These are phyloP conservation scores for Sebastes kiyomatsui DNA, from an alignment of 2,797 vertebrate genomes.

Conservation along the genomic window DNA sequence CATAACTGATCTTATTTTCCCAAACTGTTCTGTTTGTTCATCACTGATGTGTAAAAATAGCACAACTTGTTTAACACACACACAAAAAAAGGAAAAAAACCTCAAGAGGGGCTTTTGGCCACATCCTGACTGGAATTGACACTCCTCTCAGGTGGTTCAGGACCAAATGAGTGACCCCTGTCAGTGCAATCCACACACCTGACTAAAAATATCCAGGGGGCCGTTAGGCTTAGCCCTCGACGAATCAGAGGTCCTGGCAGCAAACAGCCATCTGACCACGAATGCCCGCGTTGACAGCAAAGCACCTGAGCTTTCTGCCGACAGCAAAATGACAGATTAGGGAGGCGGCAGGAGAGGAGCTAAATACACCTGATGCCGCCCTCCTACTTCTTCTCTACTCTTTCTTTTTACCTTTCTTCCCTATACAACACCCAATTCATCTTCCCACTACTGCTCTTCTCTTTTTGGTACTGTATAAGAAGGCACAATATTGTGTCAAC, in stretches of 20 bases:
- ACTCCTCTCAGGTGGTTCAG: conserved; percentile 9
- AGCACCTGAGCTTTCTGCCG: conserved; percentile 59
- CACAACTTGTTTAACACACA: background rate
- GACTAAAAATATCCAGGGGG: conserved; percentile 59
- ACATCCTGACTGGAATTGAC: conserved; percentile 2
- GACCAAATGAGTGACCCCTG: conserved; percentile 50
- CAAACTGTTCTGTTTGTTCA: conserved; percentile 2
- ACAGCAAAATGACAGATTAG: conserved; percentile 46
- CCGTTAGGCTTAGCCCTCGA: background rate
- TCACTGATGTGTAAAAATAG: conserved; percentile 19
- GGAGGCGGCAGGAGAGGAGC: conserved; percentile 8
- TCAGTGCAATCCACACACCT: conserved; percentile 30
- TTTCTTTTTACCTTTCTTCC: background rate
- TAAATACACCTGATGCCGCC: conserved; percentile 44
- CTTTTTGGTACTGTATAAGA: background rate
- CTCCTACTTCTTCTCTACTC: background rate
- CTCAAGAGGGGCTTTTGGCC: background rate
- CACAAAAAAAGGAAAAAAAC: background rate
- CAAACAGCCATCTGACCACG: conserved; percentile 37
- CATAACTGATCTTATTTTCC: background rate
- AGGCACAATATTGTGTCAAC: background rate
- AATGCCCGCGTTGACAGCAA: conserved; percentile 26
- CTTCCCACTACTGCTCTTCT: background rate
- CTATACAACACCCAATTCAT: background rate
- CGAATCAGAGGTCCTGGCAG: conserved; percentile 27